phyloP scores from a whole-genome alignment of 1,140 invertebrate species.

The Metopolophium dirhodum region DNA sequence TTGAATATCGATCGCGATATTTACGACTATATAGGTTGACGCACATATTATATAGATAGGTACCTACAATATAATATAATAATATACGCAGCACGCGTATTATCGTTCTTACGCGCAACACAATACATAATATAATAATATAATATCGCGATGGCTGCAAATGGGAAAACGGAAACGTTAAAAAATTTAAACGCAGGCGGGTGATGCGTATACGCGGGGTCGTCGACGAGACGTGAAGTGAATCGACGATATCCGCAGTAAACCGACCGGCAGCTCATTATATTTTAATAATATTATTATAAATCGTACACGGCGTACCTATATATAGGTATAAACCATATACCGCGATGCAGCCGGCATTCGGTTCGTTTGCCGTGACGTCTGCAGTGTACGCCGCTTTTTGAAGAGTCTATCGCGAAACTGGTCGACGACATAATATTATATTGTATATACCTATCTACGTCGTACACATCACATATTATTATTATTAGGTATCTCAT shows the following conservation, averaged over 20 bases:
- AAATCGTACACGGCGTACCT: not conserved
- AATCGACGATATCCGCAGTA: not conserved
- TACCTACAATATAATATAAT: not conserved
- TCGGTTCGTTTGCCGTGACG: not conserved
- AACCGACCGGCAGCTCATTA: not conserved
- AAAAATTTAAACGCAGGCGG: not conserved
- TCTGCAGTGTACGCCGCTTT: not conserved
- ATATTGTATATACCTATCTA: not conserved
- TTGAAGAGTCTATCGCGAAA: conserved; percentile 1
- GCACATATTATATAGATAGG: not conserved
- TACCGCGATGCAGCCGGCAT: not conserved
- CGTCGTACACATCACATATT: not conserved
- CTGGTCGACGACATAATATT: conserved; percentile 3
- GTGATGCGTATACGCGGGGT: not conserved
- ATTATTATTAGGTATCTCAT: not conserved
- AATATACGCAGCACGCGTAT: not conserved
- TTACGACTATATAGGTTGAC: not conserved
- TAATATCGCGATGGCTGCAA: not conserved
- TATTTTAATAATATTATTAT: conserved; percentile 14
- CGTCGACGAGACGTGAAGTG: not conserved
- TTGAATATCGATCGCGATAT: not conserved
- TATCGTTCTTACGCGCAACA: too few relatives aligned
- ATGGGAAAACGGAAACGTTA: not conserved
- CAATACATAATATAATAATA: not conserved
- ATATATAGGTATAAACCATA: not conserved